These are phyloP conservation scores for Pluvianellus socialis DNA, from an alignment of 2,113 vertebrate species.

Conservation along the genomic window DNA sequence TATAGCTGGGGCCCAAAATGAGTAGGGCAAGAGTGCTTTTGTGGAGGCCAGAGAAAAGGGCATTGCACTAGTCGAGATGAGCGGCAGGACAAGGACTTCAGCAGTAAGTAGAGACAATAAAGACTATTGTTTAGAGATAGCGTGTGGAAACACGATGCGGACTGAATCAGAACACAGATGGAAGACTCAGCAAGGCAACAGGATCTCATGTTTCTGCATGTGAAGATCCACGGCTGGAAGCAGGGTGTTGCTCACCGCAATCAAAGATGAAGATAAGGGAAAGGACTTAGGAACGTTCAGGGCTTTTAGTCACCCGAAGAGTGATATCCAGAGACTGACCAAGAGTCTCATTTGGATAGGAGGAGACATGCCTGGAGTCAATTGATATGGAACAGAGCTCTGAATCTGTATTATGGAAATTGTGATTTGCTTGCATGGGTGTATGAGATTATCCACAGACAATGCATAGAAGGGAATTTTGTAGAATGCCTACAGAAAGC, in stretches of 20 bases:
- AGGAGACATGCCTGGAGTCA: not conserved
- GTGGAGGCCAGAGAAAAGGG: constrained; percentile 30
- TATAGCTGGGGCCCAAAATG: constrained; percentile 18
- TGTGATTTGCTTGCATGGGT: not conserved
- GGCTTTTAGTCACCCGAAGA: not conserved
- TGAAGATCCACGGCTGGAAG: not conserved
- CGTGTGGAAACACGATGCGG: not conserved
- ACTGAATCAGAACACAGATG: not conserved
- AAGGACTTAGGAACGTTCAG: not conserved
- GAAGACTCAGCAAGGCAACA: not conserved
- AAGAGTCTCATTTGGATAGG: not conserved
- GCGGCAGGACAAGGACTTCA: not conserved
- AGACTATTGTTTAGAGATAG: not conserved
- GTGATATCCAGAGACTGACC: not conserved
- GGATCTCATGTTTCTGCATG: not conserved
- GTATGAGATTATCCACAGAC: not conserved
- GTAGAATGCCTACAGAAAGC: not conserved
- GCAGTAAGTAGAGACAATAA: constrained; percentile 23
- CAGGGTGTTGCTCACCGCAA: not conserved
- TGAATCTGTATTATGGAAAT: not conserved
- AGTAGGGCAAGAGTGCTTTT: constrained; percentile 36
- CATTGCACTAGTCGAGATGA: not conserved
- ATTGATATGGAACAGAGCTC: not conserved
- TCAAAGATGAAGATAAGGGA: not conserved
- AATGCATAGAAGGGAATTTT: not conserved